Evolutionary conservation across 2,113 vertebrate species (phyloP), one percentile per base, ranked within the genome.

Genomic region (Erythrocercus mccallii): DNA sequence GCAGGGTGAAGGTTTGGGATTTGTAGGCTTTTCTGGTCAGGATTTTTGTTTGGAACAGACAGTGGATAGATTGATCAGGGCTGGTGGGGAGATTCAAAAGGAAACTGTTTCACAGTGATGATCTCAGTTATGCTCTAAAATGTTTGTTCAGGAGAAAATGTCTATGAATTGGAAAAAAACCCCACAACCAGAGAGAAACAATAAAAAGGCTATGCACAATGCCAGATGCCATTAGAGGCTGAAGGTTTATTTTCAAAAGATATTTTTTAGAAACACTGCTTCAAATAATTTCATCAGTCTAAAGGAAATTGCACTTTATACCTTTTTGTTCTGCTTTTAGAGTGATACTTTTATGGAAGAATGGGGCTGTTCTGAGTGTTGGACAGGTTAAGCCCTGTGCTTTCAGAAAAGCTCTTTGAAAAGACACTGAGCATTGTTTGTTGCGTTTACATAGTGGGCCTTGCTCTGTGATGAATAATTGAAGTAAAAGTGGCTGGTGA

Each of bases 1-100:
- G 38, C 33, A 62, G 35, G 12, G 11, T 50, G 22, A 6, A 25
- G 37, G 10, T 1, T 0, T 10, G 22, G 44, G 18, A 21, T 21
- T 33, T 9, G 2, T 0, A 5, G 9, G 19, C 28, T 56, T 6
- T 3, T 16, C 40, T 6, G 5, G 7, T 42, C 7, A n/a, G 50
- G 53, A 30, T 51, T 74, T 81, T 20, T 81, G 22, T 45, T 73
- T 54, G 51, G 68, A 77, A 54, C 16, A 53, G 27, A 9, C 10
- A 27, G 23, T 8, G 15, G 40, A 21, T 31, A 23, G 42, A 58
- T 25, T 37, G 50, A 45, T 74, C 30, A 53, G 53, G 28, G n/a
- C 31, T 62, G 53, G 42, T 28, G 66, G 40, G 42, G 62, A 44
- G 48, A 44, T 76, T 57, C 53, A 54, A 40, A 69, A 77, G 16